Evolutionary conservation across 2,113 vertebrate species (phyloP), one percentile per base, ranked within the genome.

Genomic region (Callorhinus ursinus): DNA sequence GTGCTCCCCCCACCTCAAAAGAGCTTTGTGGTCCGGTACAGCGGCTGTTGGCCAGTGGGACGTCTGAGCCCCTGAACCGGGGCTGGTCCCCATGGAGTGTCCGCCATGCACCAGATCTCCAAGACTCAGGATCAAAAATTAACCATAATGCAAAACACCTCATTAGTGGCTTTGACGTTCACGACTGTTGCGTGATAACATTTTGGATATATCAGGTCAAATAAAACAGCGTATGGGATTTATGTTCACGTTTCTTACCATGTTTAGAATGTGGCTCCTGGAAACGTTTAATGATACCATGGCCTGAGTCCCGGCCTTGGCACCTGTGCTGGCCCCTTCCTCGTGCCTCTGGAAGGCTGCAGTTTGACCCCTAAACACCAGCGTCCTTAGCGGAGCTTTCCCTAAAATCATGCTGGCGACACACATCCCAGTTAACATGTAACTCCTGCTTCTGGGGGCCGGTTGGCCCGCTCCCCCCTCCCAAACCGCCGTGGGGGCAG

Each of bases 401-500:
- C 36, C 22, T 22, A 2, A 90, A 65, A 49, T 33, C 33, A 2
- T 16, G 21, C 7, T 19, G 12, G 76, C 4, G 0, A 51, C 14
- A 15, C 39, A 59, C 4, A 21, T 36, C n/a, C 8, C 13, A 53
- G 39, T 61, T 21, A 33, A 53, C 36, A 26, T 0, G 1, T 16
- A 36, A 15, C 6, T 5, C 6, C 46, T 1, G 22, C 42, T 79
- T 79, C 88, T 36, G 49, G 14, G n/a, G 53, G 15, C 21, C 5
- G 57, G 42, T 46, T 46, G 46, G 46, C 46, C 46, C 65, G 13
- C 67, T 5, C 4, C 16, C 11, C 19, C 0, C 22, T 5, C 21
- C 10, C 0, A 10, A 51, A 21, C 57, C 3, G 13, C 11, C 4
- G 53, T 8, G 11, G 13, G 46, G 39, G 9, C 10, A 11, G 1